Evolutionary conservation across 2,797 vertebrate genomes (phyloP).

Genomic region (Hyperoplus lanceolatus): DNA sequence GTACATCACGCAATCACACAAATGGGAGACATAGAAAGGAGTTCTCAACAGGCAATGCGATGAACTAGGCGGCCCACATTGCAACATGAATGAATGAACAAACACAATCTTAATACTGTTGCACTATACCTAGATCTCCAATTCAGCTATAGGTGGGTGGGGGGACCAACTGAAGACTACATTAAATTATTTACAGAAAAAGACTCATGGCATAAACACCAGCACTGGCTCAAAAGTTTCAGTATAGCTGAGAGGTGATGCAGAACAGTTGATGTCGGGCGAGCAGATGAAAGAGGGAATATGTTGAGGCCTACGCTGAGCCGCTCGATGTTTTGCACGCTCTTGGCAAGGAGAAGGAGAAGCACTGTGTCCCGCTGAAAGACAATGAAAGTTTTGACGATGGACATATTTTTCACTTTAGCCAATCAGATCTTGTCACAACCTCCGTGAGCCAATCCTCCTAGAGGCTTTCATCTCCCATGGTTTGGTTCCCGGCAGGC

Average conservation of each 20-base stretch:
- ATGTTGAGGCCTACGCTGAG: background rate
- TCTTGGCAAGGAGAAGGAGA: background rate
- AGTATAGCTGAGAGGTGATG: background rate
- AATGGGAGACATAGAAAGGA: conserved; percentile 7
- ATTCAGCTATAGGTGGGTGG: background rate
- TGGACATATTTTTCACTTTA: background rate
- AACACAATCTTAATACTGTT: background rate
- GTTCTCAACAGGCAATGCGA: conserved; percentile 20
- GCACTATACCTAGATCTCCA: background rate
- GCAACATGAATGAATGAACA: background rate
- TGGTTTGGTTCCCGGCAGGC: background rate
- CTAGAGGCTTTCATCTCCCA: background rate
- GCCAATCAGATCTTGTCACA: background rate
- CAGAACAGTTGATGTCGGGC: conserved; percentile 9
- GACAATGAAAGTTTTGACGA: background rate
- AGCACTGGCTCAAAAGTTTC: background rate
- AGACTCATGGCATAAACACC: background rate
- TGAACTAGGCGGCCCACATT: background rate
- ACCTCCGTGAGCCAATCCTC: background rate
- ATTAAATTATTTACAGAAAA: background rate
- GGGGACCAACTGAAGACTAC: conserved; percentile 1
- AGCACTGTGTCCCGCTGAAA: background rate
- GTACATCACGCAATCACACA: conserved; percentile 45
- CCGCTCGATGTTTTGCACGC: background rate
- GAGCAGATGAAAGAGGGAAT: background rate